Base-by-base conservation (phyloP, 2,888 invertebrate genomes). In the Heliconius aoede region DNA sequence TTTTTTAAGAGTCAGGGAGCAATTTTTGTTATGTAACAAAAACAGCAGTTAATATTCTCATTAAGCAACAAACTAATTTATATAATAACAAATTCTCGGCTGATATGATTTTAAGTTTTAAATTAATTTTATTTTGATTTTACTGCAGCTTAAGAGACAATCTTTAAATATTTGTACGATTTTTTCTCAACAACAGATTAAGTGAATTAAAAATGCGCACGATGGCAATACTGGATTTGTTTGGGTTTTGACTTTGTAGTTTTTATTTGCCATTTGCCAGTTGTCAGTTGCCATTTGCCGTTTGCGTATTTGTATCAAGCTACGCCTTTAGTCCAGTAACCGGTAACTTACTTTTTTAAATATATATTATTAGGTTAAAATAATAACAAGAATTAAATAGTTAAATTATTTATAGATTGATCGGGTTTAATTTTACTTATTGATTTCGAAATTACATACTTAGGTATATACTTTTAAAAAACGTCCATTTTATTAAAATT, bases 191-290 rank as follows among this genome's bases (percentile, higher is more conserved):
- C n/a, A 8, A n/a, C 55, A 55, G 9, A 55, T 55, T 55, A n/a
- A 9, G 8, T 3, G n/a, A n/a, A n/a, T 55, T 55, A 9, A 55
- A 9, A 3, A 9, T 55, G 55, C 9, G n/a, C 55, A 55, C n/a
- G n/a, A 55, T 55, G 55, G 55, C 55, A 55, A 55, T n/a, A 55
- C 55, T n/a, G 8, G 9, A 8, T n/a, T 55, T n/a, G 55, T 11
- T 55, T 55, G 55, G 9, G 55, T 55, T n/a, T 51, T 51, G 40
- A 40, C 15, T 40, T 40, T 15, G 15, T 40, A 40, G 51, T 51
- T 51, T 55, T 55, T 55, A n/a, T 55, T 55, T 55, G 55, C 55
- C n/a, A n/a, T 55, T 55, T 55, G 55, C 55, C n/a, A 55, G 9
- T 55, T 55, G 55, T 21, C 9, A n/a, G n/a, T 46, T 46, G 46